Base-by-base conservation (phyloP, 2,113 vertebrate genomes). In the Lophius piscatorius region DNA sequence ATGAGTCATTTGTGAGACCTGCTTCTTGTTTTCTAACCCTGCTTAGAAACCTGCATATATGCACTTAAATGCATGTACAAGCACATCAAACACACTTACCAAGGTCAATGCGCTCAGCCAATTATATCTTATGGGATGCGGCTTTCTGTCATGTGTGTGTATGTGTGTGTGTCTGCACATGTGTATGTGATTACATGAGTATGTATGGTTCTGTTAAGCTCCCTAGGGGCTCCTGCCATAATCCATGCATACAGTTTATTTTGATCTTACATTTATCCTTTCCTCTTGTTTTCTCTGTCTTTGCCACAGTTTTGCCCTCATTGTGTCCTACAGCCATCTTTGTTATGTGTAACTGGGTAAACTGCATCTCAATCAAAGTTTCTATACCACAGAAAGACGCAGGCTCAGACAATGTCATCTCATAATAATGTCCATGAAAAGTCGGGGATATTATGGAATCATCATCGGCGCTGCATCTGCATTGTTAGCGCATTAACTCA, bases 1-100 rank as follows among this genome's bases (percentile, higher is more conserved):
- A 79, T 63, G 39, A 70, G 63, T 60, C 31, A 79, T 63, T 67
- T 77, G 66, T 44, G 42, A 69, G 42, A 78, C 64, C 46, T 76
- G 59, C 60, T 28, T 57, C 57, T 35, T 26, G 17, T 24, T 60
- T 38, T 49, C 40, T 35, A 33, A 62, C 33, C 40, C 44, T 59
- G 51, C 60, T 47, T 63, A 20, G 31, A 69, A 82, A 69, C 60
- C 42, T 60, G 38, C 61, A 38, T 46, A 44, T 64, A 66, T 76
- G 58, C 61, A 66, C 50, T 56, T 47, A 58, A 71, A 81, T 39
- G 26, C 47, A 81, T 46, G 38, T 63, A 56, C 28, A 24, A 5
- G 5, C 44, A 45, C 39, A 56, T 51, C 46, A 61, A 35, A 64
- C 29, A 21, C 51, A 56, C 8, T 35, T 21, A 75, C 64, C 70